phyloP scores from a whole-genome alignment of 2,888 invertebrate species.

The Pardosa pseudoannulata region DNA sequence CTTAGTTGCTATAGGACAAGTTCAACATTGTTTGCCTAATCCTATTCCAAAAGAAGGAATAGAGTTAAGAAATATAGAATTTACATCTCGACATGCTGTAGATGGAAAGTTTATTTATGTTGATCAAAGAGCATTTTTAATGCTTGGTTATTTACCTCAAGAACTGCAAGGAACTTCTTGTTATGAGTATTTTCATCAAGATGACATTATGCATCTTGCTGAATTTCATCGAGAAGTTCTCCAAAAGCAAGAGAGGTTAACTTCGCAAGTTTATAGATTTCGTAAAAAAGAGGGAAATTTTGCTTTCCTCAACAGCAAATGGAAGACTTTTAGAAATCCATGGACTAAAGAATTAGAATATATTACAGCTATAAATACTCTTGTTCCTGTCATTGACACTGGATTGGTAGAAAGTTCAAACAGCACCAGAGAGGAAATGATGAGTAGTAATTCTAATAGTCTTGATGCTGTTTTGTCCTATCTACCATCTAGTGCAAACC shows the following conservation, averaged over 20 bases:
- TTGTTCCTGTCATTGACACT: constrained; percentile 80
- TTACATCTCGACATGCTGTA: constrained; percentile 89
- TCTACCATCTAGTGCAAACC: constrained; percentile 68
- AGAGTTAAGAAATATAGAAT: constrained; percentile 78
- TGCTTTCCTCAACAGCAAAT: constrained; percentile 87
- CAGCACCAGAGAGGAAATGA: constrained; percentile 54
- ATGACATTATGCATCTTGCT: constrained; percentile 87
- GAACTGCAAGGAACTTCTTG: constrained; percentile 93
- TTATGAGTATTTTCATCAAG: constrained; percentile 92
- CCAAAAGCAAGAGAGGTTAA: constrained; percentile 76
- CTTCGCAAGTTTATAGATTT: constrained; percentile 81
- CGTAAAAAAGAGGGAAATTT: constrained; percentile 87
- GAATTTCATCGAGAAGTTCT: constrained; percentile 86
- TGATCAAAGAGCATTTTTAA: constrained; percentile 92
- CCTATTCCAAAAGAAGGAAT: constrained; percentile 73
- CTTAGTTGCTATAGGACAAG: constrained; percentile 90
- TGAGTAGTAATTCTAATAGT: constrained; percentile 68
- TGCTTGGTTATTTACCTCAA: constrained; percentile 93
- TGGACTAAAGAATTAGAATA: constrained; percentile 97
- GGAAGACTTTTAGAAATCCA: constrained; percentile 93
- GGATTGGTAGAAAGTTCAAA: constrained; percentile 68
- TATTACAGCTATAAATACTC: constrained; percentile 90
- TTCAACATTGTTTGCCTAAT: constrained; percentile 81
- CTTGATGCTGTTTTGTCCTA: constrained; percentile 68
- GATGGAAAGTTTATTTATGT: constrained; percentile 95